phyloP scores from a whole-genome alignment of 64 coral and sea anemone genomes.

The Porites lutea region DNA sequence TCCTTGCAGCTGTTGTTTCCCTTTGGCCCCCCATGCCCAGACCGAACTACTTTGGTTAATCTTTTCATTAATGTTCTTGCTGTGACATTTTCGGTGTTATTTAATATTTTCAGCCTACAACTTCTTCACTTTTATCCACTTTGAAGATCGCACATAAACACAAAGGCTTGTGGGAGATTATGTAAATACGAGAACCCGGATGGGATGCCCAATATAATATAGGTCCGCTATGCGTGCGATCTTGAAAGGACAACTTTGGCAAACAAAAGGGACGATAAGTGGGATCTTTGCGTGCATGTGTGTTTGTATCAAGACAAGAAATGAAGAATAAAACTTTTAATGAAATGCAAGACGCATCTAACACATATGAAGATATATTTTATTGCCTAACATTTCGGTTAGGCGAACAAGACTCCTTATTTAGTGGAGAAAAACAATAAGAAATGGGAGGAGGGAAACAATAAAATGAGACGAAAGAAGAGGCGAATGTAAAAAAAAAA shows the following conservation, averaged over 20 bases:
- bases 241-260: not conserved
- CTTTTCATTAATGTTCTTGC: slow-evolving; percentile 34
- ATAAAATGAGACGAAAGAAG: no score
- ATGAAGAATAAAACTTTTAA: no score
- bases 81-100: slow-evolving; percentile 1
- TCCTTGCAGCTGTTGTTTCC: slow-evolving; percentile 38
- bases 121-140: not conserved
- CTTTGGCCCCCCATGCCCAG: slow-evolving; percentile 26
- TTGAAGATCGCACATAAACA: not conserved
- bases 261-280: no score
- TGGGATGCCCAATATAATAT: not conserved
- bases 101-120: not conserved
- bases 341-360: no score
- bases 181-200: slow-evolving; percentile 40
- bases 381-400: no score
- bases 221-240: not conserved
- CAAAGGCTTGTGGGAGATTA: slow-evolving; percentile 37
- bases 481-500: no score
- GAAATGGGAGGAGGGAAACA: no score
- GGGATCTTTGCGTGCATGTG: no score
- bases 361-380: no score
- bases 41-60: slow-evolving; percentile 39
- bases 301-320: no score
- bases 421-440: no score
- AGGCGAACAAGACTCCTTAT: no score